Evolutionary conservation across 2,888 invertebrate species (phyloP).

Genomic region (Oscheius sp.): DNA sequence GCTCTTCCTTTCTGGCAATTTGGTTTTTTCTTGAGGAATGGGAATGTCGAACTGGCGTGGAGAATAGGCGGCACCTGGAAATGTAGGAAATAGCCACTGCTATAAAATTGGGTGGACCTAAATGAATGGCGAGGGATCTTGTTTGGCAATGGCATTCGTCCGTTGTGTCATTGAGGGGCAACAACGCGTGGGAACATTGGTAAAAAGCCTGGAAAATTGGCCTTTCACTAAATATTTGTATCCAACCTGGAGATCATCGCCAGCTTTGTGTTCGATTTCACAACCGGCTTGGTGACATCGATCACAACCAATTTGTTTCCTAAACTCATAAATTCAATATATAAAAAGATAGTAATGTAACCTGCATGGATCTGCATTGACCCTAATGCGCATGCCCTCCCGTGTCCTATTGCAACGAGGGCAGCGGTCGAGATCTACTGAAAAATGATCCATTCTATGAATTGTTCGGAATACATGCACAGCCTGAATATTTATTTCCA

Average conservation of each 20-base stretch:
- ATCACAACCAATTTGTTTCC: constrained; percentile 68
- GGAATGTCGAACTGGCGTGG: constrained; percentile 12
- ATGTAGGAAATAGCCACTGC: not conserved
- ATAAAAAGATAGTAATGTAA: constrained; percentile 21
- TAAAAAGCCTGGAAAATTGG: constrained; percentile 50
- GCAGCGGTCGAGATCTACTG: constrained; percentile 62
- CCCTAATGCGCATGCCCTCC: constrained; percentile 61
- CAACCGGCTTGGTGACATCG: constrained; percentile 63
- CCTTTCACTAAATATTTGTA: not conserved
- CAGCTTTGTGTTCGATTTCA: constrained; percentile 55
- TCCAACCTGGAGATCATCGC: constrained; percentile 47
- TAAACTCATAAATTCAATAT: constrained; percentile 32
- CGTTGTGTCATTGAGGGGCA: constrained; percentile 59
- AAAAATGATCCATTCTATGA: constrained; percentile 67
- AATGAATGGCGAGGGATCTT: constrained; percentile 37
- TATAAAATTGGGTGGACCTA: constrained; percentile 30
- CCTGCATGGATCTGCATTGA: constrained; percentile 67
- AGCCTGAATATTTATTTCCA: constrained; percentile 46
- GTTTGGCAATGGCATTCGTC: constrained; percentile 68
- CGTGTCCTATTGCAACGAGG: constrained; percentile 63
- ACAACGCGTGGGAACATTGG: constrained; percentile 66
- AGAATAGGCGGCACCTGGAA: constrained; percentile 26
- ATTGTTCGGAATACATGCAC: constrained; percentile 66
- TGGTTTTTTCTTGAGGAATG: constrained; percentile 1
- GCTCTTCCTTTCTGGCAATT: not conserved